Evolutionary conservation across 2,113 vertebrate genomes (phyloP).

Genomic region (Psephotus haematonotus): DNA sequence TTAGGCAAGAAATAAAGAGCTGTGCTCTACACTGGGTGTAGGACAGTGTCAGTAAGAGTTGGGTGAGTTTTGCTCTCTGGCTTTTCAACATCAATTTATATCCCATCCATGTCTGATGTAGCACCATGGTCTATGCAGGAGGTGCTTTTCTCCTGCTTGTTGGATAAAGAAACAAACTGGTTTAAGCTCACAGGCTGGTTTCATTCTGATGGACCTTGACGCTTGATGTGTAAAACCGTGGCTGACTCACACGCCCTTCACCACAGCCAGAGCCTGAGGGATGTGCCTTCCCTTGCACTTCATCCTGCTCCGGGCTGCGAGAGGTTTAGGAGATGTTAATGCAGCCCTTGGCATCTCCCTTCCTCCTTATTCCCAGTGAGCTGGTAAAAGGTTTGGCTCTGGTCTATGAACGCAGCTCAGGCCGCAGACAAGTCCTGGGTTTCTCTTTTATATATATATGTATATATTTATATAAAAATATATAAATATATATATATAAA

Average conservation of each 20-base stretch:
- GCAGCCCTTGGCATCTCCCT: neutral
- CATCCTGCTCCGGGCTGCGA: neutral
- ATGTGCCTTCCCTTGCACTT: neutral
- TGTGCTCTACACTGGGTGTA: neutral
- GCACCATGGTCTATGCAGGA: rapidly evolving
- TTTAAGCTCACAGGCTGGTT: neutral
- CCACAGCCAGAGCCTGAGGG: neutral
- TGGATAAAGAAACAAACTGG: neutral
- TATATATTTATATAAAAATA: neutral
- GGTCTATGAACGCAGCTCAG: rapidly evolving
- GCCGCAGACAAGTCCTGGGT: neutral
- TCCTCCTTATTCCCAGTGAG: neutral
- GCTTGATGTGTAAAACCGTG: rapidly evolving
- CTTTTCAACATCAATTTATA: neutral
- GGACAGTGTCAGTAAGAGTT: neutral
- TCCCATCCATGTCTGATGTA: rapidly evolving
- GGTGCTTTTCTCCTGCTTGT: neutral
- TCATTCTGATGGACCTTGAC: neutral
- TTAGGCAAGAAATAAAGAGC: neutral
- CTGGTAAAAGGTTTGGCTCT: neutral
- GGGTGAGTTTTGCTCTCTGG: neutral
- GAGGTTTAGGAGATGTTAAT: neutral
- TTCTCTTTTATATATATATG: neutral
- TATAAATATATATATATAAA: neutral
- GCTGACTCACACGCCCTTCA: neutral